Percentiles rank a stretch among this genome's conserved stretches.
phyloP scores from a whole-genome alignment of 2,113 vertebrate species.

The Equus przewalskii region DNA sequence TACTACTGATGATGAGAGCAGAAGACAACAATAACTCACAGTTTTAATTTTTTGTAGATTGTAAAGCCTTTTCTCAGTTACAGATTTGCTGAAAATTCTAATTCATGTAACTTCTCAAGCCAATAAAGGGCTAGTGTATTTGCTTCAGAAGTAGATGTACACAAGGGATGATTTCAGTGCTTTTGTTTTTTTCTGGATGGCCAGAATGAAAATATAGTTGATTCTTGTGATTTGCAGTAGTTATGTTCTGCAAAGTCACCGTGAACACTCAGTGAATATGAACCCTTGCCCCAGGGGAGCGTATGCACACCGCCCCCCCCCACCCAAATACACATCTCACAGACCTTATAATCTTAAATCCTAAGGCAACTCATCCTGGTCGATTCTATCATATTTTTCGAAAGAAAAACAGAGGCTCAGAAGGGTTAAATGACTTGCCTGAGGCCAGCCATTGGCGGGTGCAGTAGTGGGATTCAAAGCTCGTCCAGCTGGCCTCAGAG shows the following conservation, averaged over 20 bases:
- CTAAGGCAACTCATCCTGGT: background rate
- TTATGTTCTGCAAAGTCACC: background rate
- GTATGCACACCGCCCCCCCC: no score
- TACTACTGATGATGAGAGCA: rapidly evolving
- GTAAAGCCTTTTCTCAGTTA: background rate
- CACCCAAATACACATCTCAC: background rate
- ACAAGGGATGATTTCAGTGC: background rate
- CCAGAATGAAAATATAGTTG: background rate
- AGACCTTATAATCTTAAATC: background rate
- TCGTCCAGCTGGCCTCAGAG: background rate
- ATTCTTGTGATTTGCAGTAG: background rate
- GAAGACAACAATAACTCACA: background rate
- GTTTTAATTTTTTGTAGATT: background rate
- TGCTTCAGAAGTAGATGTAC: background rate
- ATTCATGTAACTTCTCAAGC: background rate
- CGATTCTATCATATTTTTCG: background rate
- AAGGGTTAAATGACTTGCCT: background rate
- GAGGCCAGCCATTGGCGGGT: background rate
- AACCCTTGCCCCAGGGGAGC: background rate
- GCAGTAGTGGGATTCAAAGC: background rate
- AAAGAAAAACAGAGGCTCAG: background rate
- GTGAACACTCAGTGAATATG: rapidly evolving
- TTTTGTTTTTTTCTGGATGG: no score
- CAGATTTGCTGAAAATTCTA: constrained; percentile 32
- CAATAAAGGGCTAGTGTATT: background rate